Conservation (phyloP, 2,888 invertebrate species). For the Cyrtodaria siliqua region DNA sequence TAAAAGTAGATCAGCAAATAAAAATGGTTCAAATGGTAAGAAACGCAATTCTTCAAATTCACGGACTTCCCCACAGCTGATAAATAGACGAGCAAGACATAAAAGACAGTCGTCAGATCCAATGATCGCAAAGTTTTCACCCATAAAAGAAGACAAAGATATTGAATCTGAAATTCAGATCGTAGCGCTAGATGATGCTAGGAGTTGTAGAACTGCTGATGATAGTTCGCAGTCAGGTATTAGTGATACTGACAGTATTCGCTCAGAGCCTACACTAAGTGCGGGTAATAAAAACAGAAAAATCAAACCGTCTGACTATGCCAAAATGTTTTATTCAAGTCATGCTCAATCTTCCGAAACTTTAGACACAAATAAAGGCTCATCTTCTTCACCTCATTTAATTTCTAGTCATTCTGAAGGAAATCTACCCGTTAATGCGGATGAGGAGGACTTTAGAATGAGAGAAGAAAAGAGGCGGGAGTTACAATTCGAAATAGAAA, state of each 20-base stretch:
- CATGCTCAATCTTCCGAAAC: constrained; percentile 66
- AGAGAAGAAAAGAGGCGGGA: constrained; percentile 88
- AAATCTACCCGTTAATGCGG: constrained; percentile 68
- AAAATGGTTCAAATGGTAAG: constrained; percentile 67
- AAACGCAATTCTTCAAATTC: constrained; percentile 58
- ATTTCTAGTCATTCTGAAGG: constrained; percentile 71
- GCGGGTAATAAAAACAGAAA: constrained; percentile 53
- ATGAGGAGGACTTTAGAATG: constrained; percentile 87
- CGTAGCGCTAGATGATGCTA: constrained; percentile 56
- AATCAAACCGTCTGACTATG: constrained; percentile 73
- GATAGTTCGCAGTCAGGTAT: constrained; percentile 81
- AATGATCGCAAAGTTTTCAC: constrained; percentile 87
- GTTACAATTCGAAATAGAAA: constrained; percentile 89
- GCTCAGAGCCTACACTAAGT: constrained; percentile 76
- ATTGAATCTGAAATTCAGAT: constrained; percentile 85
- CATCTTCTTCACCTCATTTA: constrained; percentile 36
- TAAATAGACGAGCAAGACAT: constrained; percentile 84
- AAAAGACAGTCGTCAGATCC: constrained; percentile 88
- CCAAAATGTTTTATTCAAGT: constrained; percentile 74
- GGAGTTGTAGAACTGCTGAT: constrained; percentile 71
- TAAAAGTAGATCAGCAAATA: constrained; percentile 49
- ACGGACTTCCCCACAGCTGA: constrained; percentile 83
- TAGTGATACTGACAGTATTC: constrained; percentile 81
- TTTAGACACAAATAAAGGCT: constrained; percentile 31
- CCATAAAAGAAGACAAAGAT: constrained; percentile 87